Evolutionary conservation across 1,140 invertebrate species (phyloP), one percentile per base, ranked within the genome.

Genomic region (Papilio polyxenes): DNA sequence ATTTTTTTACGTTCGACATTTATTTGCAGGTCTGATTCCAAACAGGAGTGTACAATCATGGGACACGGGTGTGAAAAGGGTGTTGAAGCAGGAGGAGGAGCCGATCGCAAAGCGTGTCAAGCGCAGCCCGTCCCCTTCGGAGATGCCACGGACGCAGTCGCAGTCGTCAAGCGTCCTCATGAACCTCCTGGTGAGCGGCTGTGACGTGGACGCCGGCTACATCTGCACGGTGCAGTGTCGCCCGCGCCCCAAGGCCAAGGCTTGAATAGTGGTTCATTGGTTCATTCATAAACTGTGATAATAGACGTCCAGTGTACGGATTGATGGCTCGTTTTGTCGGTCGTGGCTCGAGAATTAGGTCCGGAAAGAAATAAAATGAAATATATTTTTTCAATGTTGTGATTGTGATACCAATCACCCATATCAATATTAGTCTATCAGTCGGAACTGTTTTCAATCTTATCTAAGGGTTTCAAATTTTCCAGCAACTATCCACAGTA

Each of bases 121-220:
- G 82, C 92, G 93, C 72, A 94, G 93, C 82, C 89, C 91, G 44
- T 92, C 78, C 4, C 37, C 91, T 62, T 83, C 88, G 79, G 90
- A 87, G 80, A 86, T 93, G 84, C 91, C 94, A 82, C 84, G 83
- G 84, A 74, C 86, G 13, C 87, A 79, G 59, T 94, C 89, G 83
- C 95, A 95, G 59, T 96, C 96, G 31, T 96, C 96, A 86, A 97
- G 97, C 93, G 98, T 98, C 87, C 95, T 98, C 83, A 98, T 98
- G 97, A 98, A 98, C 95, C 95, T 98, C 82, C 95, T 98, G 93
- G 97, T 98, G 92, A 98, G 97, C 95, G 98, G 98, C 89, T 98
- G 98, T 95, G 98, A 98, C 94, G 97, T 98, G 92, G 97, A 97
- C 95, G 97, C 98, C 85, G 98, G 98, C 85, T 98, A 98, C 93